Conservation (phyloP, 2,888 invertebrate genomes). For the Pilophorus perplexus region DNA sequence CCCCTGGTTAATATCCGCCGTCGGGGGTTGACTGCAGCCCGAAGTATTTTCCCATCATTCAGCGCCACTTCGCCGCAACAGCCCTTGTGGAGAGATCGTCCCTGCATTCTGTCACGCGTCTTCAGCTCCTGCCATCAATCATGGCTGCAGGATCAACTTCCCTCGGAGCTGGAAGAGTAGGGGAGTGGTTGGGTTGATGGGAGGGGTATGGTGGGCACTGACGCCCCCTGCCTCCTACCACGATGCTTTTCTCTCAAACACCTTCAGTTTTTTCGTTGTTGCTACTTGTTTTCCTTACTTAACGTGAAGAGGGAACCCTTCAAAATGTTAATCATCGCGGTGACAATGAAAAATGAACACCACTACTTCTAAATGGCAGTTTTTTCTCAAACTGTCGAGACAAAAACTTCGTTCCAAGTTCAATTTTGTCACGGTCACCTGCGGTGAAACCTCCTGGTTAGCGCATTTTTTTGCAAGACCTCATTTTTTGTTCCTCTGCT, state of each 20-base stretch:
- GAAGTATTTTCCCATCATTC: no score
- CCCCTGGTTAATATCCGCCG: no score
- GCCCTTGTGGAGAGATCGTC: background rate
- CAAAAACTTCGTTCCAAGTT: no score
- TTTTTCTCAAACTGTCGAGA: no score
- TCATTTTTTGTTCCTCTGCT: no score
- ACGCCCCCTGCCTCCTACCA: no score
- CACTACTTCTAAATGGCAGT: background rate
- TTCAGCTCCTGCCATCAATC: conserved; percentile 14
- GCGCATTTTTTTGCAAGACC: no score
- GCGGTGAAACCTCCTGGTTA: no score
- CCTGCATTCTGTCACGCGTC: conserved; percentile 20
- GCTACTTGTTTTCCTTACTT: background rate
- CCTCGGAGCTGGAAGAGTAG: background rate
- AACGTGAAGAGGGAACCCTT: background rate
- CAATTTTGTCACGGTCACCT: no score
- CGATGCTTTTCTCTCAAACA: no score
- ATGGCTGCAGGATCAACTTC: conserved; percentile 23
- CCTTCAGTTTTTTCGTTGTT: no score
- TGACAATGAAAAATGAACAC: background rate
- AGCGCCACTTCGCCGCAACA: background rate
- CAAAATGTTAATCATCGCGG: background rate
- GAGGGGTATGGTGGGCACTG: background rate
- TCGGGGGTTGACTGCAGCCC: no score
- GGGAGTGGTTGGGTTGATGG: background rate